phyloP scores from a whole-genome alignment of 35 echinoderm and acorn worm species.

The Hemicentrotus pulcherrimus region DNA sequence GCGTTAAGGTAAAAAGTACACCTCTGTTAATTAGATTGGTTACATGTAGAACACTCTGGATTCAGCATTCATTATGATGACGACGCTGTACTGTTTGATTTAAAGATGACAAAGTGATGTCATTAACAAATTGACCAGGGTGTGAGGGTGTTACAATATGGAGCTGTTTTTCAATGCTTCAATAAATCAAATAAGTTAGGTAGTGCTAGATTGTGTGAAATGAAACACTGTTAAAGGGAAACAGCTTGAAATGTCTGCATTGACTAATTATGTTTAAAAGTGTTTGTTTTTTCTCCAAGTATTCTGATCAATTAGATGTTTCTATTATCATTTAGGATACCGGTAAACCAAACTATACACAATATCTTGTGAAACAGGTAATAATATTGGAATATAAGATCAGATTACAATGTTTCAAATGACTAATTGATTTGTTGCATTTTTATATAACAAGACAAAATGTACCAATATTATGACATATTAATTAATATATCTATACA shows the following conservation, averaged over 20 bases:
- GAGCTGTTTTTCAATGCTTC: not conserved
- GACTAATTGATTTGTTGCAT: no score
- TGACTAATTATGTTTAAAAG: not conserved
- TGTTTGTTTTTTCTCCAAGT: no score
- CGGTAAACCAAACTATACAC: no score
- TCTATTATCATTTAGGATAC: no score
- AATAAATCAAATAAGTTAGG: not conserved
- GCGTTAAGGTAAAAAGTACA: slow-evolving; percentile 17
- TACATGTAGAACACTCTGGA: not conserved
- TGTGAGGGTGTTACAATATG: slow-evolving; percentile 10
- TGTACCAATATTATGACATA: no score
- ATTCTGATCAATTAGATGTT: no score
- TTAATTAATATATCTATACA: no score
- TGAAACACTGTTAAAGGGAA: not conserved
- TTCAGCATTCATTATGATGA: not conserved
- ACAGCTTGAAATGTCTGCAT: not conserved
- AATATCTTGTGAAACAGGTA: no score
- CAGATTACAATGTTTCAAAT: no score
- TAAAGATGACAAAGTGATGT: slow-evolving; percentile 27
- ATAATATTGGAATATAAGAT: no score
- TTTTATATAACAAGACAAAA: no score
- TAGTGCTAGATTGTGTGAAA: not conserved
- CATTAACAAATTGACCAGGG: slow-evolving; percentile 15
- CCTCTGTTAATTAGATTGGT: slow-evolving; percentile 6
- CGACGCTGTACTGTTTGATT: not conserved